Evolutionary conservation across 2,113 vertebrate genomes (phyloP), one percentile per base, ranked within the genome.

Genomic region (Ptilorrhoa leucosticta): DNA sequence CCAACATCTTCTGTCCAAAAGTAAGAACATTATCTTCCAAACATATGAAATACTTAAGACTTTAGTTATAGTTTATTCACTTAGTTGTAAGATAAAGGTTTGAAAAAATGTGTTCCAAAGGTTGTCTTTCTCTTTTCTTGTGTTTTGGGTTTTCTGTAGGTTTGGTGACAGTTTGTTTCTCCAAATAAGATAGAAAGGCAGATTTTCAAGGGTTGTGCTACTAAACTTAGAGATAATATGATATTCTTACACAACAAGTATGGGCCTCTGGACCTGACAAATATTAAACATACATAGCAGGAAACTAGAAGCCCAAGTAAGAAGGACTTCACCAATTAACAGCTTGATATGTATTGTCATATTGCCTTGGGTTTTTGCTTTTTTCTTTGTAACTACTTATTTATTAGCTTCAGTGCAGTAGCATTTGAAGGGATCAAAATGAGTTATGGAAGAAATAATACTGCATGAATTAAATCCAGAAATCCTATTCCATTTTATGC

Each of bases 101-200:
- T 57, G 17, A 45, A 9, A 63, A 83, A 63, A n/a, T 16, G 0
- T 8, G 1, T 81, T 87, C 27, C 27, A 65, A 47, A 57, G 5
- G 3, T 42, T 66, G 7, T 17, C 11, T 47, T 72, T 31, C 40
- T 48, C 37, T 80, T 84, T 65, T 81, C 20, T 69, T 65, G 3
- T 51, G 2, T 64, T 75, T 47, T 60, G 22, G 2, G 0, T 15
- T 56, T 50, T 51, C 47, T 51, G 8, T 22, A 22, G 15, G 2
- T 17, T 51, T 66, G 4, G 13, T 50, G 35, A 21, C 6, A 0
- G 1, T 4, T 28, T 50, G 50, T 28, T 2, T 1, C 26, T 30
- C 27, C 15, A 56, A 20, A 13, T 37, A 37, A 45, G 6, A 40
- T 4, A 44, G 9, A 79, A 80, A 71, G 4, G 9, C 4, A 70